phyloP scores from a whole-genome alignment of 2,113 vertebrate species.

The Erythrolamprus reginae region DNA sequence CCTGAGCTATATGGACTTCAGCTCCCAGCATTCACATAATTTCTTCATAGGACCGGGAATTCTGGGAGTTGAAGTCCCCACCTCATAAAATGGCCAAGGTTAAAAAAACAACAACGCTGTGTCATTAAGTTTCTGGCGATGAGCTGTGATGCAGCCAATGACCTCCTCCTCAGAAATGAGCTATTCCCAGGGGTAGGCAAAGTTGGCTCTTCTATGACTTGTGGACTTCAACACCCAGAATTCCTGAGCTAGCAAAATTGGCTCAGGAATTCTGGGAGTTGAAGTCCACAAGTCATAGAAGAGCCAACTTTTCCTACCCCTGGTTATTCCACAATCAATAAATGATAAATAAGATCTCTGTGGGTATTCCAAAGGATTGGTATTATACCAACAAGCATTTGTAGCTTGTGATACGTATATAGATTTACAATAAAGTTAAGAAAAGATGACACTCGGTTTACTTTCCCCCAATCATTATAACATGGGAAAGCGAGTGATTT shows the following conservation, averaged over 20 bases:
- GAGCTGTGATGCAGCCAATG: no score
- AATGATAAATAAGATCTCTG: constrained; percentile 23
- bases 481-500: constrained; percentile 50
- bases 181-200: no score
- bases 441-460: constrained; percentile 50
- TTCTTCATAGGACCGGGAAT: background rate
- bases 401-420: constrained; percentile 48
- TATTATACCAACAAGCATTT: constrained; percentile 41
- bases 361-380: constrained; percentile 47
- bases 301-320: no score
- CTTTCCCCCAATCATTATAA: constrained; percentile 56
- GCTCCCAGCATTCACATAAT: background rate
- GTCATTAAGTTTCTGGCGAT: background rate
- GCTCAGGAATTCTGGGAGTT: no score
- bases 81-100: background rate
- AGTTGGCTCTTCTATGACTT: no score
- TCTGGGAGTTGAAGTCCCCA: background rate
- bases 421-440: constrained; percentile 52
- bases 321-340: no score
- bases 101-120: background rate
- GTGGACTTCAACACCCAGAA: no score
- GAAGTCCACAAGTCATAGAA: no score
- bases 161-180: background rate
- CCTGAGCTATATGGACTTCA: background rate
- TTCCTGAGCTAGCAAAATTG: no score